Conservation (phyloP, 2,888 invertebrate genomes). For the Apodemia mormo region DNA sequence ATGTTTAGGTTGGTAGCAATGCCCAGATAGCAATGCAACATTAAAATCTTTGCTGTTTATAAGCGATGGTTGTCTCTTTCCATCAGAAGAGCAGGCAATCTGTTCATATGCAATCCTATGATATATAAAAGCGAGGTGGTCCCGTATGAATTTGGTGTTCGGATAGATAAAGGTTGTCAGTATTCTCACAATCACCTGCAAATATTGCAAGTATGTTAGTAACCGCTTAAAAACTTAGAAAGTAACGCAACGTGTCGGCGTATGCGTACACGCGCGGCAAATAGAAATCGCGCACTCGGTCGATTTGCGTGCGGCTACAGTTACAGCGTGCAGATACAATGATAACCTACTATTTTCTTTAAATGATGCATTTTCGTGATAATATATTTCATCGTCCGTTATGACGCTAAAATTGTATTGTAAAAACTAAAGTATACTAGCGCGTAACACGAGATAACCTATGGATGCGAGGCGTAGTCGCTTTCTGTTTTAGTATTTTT, state of each 20-base stretch:
- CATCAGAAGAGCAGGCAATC: too few species aligned
- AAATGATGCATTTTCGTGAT: conserved; percentile 11
- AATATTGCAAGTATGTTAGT: conserved; percentile 2
- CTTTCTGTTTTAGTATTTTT: neutral
- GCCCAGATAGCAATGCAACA: too few species aligned
- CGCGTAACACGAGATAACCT: neutral
- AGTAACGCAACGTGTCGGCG: conserved; percentile 19
- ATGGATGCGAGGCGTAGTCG: neutral
- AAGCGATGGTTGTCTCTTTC: too few species aligned
- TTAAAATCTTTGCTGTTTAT: too few species aligned
- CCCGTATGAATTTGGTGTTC: too few species aligned
- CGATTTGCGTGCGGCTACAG: conserved; percentile 21
- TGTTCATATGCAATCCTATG: too few species aligned
- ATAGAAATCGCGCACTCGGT: conserved; percentile 44
- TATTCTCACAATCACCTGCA: neutral
- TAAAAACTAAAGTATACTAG: conserved; percentile 3
- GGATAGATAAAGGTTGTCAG: neutral
- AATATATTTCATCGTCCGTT: neutral
- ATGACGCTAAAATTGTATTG: neutral
- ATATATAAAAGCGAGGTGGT: too few species aligned
- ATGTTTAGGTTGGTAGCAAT: too few species aligned
- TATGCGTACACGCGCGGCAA: conserved; percentile 42
- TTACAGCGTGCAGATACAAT: conserved; percentile 24
- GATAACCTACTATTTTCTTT: neutral
- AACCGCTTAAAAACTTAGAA: conserved; percentile 12